Conservation (phyloP, 2,888 invertebrate genomes). For the Drosophila antonietae region DNA sequence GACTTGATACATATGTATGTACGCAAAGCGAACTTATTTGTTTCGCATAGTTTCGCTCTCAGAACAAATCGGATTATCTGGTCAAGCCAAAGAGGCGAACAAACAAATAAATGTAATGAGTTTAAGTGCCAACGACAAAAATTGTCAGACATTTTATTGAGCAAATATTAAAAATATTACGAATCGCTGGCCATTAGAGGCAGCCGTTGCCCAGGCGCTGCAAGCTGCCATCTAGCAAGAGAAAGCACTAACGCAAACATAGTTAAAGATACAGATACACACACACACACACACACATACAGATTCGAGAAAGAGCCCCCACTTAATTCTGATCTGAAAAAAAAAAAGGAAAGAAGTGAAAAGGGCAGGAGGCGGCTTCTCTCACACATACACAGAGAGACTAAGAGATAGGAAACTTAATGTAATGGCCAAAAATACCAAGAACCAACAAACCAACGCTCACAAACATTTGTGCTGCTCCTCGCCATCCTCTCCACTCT, state of each 20-base stretch:
- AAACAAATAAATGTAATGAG: constrained; percentile 77
- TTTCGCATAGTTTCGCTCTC: constrained; percentile 11
- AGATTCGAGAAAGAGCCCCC: constrained; percentile 47
- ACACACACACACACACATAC: constrained; percentile 9
- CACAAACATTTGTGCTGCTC: constrained; percentile 64
- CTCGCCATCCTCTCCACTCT: constrained; percentile 12
- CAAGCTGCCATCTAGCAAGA: constrained; percentile 34
- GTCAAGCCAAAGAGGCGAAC: constrained; percentile 37
- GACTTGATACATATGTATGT: neutral
- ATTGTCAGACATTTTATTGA: constrained; percentile 79
- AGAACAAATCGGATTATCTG: constrained; percentile 46
- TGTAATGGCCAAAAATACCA: constrained; percentile 70
- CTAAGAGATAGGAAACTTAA: constrained; percentile 65
- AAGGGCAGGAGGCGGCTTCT: constrained; percentile 7
- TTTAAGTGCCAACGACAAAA: constrained; percentile 69
- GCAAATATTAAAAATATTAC: constrained; percentile 81
- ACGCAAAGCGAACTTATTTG: constrained; percentile 10
- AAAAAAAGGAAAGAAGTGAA: neutral
- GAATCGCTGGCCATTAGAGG: constrained; percentile 75
- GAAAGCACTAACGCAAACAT: constrained; percentile 28
- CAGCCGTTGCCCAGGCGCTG: constrained; percentile 60
- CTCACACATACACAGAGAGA: neutral
- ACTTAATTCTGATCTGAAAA: constrained; percentile 69
- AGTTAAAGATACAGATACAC: constrained; percentile 15
- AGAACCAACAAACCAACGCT: constrained; percentile 50